Conservation (phyloP, 2,113 vertebrate species). For the Boulengerochromis microlepis region DNA sequence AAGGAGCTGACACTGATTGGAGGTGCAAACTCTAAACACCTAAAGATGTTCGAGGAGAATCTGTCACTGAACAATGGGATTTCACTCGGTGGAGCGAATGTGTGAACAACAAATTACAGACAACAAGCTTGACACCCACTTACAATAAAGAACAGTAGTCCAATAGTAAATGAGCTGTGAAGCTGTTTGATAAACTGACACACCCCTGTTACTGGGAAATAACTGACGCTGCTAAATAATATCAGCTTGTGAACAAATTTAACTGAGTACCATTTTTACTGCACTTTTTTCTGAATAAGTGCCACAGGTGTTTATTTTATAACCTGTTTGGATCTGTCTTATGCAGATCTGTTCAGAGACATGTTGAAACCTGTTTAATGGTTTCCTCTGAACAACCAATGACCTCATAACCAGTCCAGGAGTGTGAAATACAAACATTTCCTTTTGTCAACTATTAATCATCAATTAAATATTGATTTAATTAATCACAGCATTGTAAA, state of each 20-base stretch:
- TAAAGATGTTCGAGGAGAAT: neutral
- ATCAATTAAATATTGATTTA: neutral
- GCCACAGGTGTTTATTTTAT: fast-evolving
- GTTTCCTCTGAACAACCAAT: neutral
- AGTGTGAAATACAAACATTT: neutral
- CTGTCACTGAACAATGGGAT: neutral
- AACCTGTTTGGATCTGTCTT: neutral
- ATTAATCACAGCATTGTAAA: neutral
- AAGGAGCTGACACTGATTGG: neutral
- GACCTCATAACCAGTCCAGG: neutral
- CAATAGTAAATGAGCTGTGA: neutral
- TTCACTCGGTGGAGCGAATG: neutral
- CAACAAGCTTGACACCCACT: neutral
- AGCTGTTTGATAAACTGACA: neutral
- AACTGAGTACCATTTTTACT: fast-evolving
- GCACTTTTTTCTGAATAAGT: fast-evolving
- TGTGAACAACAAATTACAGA: neutral
- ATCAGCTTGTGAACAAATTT: fast-evolving
- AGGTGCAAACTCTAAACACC: neutral
- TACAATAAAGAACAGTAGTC: neutral
- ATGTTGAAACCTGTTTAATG: neutral
- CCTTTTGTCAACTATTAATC: neutral
- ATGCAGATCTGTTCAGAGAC: neutral
- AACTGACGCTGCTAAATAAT: fast-evolving
- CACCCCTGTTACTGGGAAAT: neutral